Conservation (phyloP, 2,888 invertebrate genomes). For the Octodonta nipae region DNA sequence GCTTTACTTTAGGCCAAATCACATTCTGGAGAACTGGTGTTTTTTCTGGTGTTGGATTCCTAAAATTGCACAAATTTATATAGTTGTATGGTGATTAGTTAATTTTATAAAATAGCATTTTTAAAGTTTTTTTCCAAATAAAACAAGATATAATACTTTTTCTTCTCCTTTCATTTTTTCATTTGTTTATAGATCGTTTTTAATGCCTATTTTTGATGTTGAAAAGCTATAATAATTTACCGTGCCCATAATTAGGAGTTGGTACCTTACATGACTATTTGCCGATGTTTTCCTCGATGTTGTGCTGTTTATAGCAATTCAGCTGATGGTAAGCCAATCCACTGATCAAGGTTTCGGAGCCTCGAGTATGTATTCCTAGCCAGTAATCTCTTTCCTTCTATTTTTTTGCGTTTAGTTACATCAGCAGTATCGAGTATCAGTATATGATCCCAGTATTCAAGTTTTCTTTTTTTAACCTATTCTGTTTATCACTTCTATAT, state of each 20-base stretch:
- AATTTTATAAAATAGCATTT: too few species aligned
- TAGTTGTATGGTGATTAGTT: too few species aligned
- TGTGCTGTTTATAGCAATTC: not conserved
- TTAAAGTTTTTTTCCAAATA: too few species aligned
- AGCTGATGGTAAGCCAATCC: not conserved
- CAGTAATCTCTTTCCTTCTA: not conserved
- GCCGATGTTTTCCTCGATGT: not conserved
- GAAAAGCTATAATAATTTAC: too few species aligned
- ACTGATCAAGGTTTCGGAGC: not conserved
- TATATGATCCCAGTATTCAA: not conserved
- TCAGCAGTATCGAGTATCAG: not conserved
- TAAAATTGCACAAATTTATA: too few species aligned
- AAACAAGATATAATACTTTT: too few species aligned
- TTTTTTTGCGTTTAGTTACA: not conserved
- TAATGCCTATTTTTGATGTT: too few species aligned
- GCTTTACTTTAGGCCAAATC: constrained; percentile 5
- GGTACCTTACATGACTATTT: not conserved
- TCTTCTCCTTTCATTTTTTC: too few species aligned
- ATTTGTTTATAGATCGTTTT: too few species aligned
- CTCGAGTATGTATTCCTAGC: not conserved
- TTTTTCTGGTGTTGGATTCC: constrained; percentile 6
- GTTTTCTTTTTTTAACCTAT: not conserved
- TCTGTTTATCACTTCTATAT: not conserved
- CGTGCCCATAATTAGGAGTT: too few species aligned
- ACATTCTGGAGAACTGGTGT: not conserved